Evolutionary conservation across 2,113 vertebrate genomes (phyloP), one percentile per base, ranked within the genome.

Genomic region (Sardina pilchardus): DNA sequence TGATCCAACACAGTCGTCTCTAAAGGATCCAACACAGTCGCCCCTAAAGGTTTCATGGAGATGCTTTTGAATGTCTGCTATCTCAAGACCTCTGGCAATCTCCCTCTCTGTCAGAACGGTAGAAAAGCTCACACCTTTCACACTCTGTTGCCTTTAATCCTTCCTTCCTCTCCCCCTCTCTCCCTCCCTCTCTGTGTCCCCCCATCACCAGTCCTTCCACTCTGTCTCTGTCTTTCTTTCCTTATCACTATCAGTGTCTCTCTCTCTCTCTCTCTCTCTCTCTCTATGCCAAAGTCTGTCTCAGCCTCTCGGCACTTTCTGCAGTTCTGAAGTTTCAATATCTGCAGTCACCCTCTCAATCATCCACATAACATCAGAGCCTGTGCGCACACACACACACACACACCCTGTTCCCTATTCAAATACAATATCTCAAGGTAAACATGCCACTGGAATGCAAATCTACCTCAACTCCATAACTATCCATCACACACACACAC

Each of bases 211-310:
- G 47, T 48, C 14, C 14, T 48, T 48, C 14, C 47, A 10, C 47
- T 48, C 47, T 53, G 12, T 12, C 45, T 47, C 45, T 12, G 45
- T 47, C 45, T 47, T 47, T 12, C 45, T 47, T 12, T 47, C 45
- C 45, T 47, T 6, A 9, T 47, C 45, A 47, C 45, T 12, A 47
- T n/a, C n/a, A n/a, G n/a, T n/a, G n/a, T n/a, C 6, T 12, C 6
- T 7, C 45, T 12, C 10, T 47, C 10, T 12, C 45, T 47, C 45
- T 47, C 45, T 47, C 39, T 42, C 39, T 42, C 47, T 56, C 53
- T 19, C 10, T 56, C 53, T 19, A 1, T 56, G 53, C 85, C 67
- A 89, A 88, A 87, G 85, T 81, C 84, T 47, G 88, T 87, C 82
- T 84, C 75, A 43, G 71, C 45, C 83, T 71, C 67, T 53, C 83